Evolutionary conservation across 2,113 vertebrate genomes (phyloP), one percentile per base, ranked within the genome.

Genomic region (Thymallus thymallus): DNA sequence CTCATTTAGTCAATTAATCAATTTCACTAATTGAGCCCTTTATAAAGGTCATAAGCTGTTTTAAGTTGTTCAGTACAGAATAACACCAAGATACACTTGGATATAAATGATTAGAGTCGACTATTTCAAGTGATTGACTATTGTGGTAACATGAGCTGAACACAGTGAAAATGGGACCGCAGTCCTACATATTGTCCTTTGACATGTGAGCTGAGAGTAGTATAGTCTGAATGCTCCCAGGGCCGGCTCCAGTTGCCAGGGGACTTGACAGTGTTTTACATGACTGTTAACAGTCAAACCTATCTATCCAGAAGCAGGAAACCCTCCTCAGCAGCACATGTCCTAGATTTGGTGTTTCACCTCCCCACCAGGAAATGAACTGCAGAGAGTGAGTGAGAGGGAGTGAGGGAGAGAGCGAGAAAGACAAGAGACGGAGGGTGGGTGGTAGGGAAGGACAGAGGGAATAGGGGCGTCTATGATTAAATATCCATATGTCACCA

Each of bases 401-500:
- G 68, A 56, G 72, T 4, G 55, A 61, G 55, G 7, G 48, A 32
- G 69, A 29, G 35, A 65, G 51, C 32, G 70, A 30, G 5, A 29
- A 26, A 64, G 5, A 7, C 23, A 55, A 29, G 29, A 55, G 48
- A 26, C 29, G 20, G 48, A 32, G 55, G 24, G 29, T 3, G 23
- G 23, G 26, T 23, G 41, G 45, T n/a, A 18, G 35, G 74, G 55
- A 45, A 3, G 69, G 58, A 51, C 4, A 56, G 32, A 46, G 14
- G 61, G 20, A 41, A 23, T 46, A 14, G 58, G 71, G 73, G 62
- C 45, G 71, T 76, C 75, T 80, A 45, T 85, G 86, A 87, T 89
- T 86, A 81, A 83, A 80, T 81, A 72, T 83, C 85, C 86, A 86
- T 86, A 84, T 89, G 87, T 86, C 86, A 86, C 81, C 78, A 75